Conservation (phyloP, 1,140 invertebrate species). For the Latrodectus geometricus region DNA sequence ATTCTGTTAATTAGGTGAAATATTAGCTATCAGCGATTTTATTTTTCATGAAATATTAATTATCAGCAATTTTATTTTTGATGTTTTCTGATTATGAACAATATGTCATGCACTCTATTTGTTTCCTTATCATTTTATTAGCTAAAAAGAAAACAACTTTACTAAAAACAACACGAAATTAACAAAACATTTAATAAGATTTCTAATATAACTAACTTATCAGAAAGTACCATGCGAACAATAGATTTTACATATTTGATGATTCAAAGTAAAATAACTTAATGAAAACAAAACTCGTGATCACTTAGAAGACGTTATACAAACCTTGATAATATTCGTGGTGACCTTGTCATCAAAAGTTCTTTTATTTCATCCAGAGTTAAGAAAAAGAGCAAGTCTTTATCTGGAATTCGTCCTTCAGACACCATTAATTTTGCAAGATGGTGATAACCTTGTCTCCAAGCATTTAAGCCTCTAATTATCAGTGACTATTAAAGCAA, state of each 20-base stretch:
- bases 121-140: too few relatives aligned
- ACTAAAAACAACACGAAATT: too few relatives aligned
- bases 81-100: too few relatives aligned
- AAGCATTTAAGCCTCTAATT: neutral
- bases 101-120: too few relatives aligned
- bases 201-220: too few relatives aligned
- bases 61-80: too few relatives aligned
- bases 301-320: neutral
- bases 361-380: conserved; percentile 76
- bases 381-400: conserved; percentile 78
- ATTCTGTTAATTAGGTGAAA: too few relatives aligned
- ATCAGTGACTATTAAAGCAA: neutral
- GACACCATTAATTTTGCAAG: conserved; percentile 75
- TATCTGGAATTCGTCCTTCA: conserved; percentile 76
- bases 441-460: neutral
- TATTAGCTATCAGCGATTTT: too few relatives aligned
- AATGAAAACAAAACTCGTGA: neutral
- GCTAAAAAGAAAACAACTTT: too few relatives aligned
- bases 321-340: conserved; percentile 76
- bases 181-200: too few relatives aligned
- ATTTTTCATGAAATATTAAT: too few relatives aligned
- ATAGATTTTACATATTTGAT: neutral
- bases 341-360: conserved; percentile 73
- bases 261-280: neutral
- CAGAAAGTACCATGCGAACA: too few relatives aligned